Conservation (phyloP, 2,113 vertebrate species). For the Poecilia latipinna region DNA sequence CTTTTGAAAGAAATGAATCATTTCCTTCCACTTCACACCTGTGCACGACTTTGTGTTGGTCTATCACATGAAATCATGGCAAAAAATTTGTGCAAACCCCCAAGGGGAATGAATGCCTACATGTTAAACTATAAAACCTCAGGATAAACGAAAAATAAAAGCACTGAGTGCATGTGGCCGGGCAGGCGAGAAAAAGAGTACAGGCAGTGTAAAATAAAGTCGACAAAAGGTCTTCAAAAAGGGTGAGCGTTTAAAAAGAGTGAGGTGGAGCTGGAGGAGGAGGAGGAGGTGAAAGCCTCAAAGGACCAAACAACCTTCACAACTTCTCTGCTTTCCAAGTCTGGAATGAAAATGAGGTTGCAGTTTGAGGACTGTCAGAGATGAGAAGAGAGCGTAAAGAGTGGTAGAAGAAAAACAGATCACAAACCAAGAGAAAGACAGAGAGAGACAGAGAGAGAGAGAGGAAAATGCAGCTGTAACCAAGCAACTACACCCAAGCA, state of each 20-base stretch:
- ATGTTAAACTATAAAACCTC: constrained; percentile 13
- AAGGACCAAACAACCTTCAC: constrained; percentile 54
- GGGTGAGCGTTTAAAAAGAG: constrained; percentile 43
- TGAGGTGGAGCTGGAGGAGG: constrained; percentile 3
- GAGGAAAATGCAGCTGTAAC: constrained; percentile 65
- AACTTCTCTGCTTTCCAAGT: constrained; percentile 36
- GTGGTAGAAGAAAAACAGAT: constrained; percentile 9
- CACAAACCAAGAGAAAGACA: background rate
- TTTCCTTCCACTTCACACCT: background rate
- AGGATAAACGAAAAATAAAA: constrained; percentile 30
- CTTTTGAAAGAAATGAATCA: too few species aligned
- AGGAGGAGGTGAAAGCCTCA: constrained; percentile 27
- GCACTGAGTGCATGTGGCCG: constrained; percentile 51
- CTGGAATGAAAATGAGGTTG: constrained; percentile 40
- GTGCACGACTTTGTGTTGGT: background rate
- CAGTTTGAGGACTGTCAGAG: constrained; percentile 24
- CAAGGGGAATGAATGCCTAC: background rate
- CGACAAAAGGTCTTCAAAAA: constrained; percentile 45
- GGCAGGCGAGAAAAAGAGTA: constrained; percentile 38
- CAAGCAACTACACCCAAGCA: constrained; percentile 69
- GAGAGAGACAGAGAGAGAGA: background rate
- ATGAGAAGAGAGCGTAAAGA: background rate
- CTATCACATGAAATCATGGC: background rate
- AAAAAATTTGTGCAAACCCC: background rate
- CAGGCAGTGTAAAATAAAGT: constrained; percentile 41